Percentiles rank a stretch among this genome's conserved stretches.
Conservation (phyloP, 2,888 invertebrate genomes). For the Phortica magna region DNA sequence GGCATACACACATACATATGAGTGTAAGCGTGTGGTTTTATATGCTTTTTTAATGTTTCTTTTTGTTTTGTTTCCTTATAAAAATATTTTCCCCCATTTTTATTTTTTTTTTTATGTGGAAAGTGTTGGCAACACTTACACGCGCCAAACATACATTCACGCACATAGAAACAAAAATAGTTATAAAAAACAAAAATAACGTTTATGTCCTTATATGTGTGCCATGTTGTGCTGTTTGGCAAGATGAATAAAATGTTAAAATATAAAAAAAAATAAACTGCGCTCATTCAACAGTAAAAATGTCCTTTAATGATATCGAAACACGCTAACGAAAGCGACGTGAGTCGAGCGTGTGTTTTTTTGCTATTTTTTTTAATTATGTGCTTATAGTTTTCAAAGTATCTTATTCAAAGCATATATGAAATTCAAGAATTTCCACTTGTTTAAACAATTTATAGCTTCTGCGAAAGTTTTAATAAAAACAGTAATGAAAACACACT, state of each 20-base stretch:
- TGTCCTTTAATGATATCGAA: constrained; percentile 48
- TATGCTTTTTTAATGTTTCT: not conserved
- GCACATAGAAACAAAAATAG: too few species aligned
- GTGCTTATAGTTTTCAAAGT: too few species aligned
- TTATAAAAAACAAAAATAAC: not conserved
- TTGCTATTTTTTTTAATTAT: not conserved
- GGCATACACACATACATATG: not conserved
- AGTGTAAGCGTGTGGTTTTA: not conserved
- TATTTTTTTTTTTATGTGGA: too few species aligned
- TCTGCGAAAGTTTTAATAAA: too few species aligned
- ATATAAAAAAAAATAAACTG: not conserved
- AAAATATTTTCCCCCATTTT: too few species aligned
- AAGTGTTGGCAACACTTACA: too few species aligned
- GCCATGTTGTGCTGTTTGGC: not conserved
- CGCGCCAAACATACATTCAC: too few species aligned
- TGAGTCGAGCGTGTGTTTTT: not conserved
- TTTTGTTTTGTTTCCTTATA: not conserved
- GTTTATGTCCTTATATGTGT: not conserved
- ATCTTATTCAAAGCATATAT: too few species aligned
- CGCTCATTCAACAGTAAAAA: constrained; percentile 39
- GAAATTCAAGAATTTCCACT: too few species aligned
- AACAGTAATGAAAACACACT: too few species aligned
- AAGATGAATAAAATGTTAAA: not conserved
- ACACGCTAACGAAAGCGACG: constrained; percentile 50
- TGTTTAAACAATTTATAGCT: too few species aligned